phyloP scores from a whole-genome alignment of 2,888 invertebrate species.

The Drosophila seclusa region DNA sequence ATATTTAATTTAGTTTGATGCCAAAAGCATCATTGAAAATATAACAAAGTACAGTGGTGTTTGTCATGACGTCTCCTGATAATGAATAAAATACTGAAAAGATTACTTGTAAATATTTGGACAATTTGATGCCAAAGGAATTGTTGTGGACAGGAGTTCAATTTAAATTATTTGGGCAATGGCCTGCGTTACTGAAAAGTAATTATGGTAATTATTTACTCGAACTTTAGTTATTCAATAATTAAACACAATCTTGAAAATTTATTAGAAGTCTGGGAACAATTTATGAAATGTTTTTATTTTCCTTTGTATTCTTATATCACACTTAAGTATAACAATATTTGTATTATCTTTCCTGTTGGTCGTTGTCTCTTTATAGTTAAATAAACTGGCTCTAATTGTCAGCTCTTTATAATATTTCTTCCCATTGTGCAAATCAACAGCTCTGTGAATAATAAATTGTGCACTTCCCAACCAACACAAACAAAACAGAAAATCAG shows the following conservation, averaged over 20 bases:
- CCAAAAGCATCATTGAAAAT: conserved; percentile 12
- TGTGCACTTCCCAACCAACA: conserved; percentile 40
- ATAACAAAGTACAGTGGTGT: conserved; percentile 15
- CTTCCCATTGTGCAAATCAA: conserved; percentile 44
- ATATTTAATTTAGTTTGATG: conserved; percentile 44
- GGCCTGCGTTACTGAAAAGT: neutral
- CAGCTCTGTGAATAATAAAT: conserved; percentile 58
- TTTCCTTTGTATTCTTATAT: neutral
- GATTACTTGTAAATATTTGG: neutral
- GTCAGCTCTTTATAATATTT: conserved; percentile 45
- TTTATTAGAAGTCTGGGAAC: neutral
- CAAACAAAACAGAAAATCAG: conserved; percentile 15
- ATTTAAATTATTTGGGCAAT: neutral
- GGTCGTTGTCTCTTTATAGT: neutral
- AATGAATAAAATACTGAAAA: neutral
- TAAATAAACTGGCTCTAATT: conserved; percentile 40
- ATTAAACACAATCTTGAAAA: neutral
- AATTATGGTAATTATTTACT: neutral
- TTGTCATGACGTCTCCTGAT: neutral
- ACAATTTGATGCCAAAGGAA: neutral
- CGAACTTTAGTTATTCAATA: neutral
- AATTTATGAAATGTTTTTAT: neutral
- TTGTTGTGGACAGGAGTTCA: neutral
- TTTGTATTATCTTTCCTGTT: conserved; percentile 3
- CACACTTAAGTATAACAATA: neutral